Evolutionary conservation across 1,140 invertebrate species (phyloP).

Genomic region (Diploscapter pachys): DNA sequence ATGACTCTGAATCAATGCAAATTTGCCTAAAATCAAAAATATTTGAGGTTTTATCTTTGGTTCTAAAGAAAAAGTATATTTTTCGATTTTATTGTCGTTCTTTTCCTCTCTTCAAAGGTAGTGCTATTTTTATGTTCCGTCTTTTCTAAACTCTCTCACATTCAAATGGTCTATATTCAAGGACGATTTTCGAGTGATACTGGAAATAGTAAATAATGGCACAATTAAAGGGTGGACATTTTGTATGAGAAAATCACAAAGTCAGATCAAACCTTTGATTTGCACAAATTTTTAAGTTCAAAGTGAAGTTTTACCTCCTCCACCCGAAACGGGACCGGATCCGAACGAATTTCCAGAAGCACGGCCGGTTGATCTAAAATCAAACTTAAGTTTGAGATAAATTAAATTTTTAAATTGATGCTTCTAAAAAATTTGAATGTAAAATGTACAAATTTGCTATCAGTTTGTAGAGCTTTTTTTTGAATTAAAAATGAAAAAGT

Average conservation of each 20-base stretch:
- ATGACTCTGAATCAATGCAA: not conserved
- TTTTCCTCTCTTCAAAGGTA: not conserved
- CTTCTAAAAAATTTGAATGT: not conserved
- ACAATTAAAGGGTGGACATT: no score
- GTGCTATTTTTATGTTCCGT: not conserved
- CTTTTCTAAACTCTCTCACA: not conserved
- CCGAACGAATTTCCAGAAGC: not conserved
- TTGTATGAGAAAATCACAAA: no score
- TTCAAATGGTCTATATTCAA: not conserved
- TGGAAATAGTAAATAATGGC: no score
- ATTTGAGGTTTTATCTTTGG: not conserved
- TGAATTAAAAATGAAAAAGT: slow-evolving; percentile 30
- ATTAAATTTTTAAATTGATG: slow-evolving; percentile 4
- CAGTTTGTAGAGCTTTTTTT: slow-evolving; percentile 12
- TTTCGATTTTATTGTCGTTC: not conserved
- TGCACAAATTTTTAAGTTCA: no score
- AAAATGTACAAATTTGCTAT: not conserved
- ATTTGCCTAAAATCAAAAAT: no score
- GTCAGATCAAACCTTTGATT: no score
- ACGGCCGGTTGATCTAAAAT: slow-evolving; percentile 1
- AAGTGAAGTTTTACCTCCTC: no score
- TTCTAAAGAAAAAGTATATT: not conserved
- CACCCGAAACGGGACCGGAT: not conserved
- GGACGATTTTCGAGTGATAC: no score
- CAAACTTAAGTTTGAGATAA: not conserved